These are phyloP conservation scores for Papilio glaucus DNA, from an alignment of 1,140 invertebrate species.

Conservation along the genomic window DNA sequence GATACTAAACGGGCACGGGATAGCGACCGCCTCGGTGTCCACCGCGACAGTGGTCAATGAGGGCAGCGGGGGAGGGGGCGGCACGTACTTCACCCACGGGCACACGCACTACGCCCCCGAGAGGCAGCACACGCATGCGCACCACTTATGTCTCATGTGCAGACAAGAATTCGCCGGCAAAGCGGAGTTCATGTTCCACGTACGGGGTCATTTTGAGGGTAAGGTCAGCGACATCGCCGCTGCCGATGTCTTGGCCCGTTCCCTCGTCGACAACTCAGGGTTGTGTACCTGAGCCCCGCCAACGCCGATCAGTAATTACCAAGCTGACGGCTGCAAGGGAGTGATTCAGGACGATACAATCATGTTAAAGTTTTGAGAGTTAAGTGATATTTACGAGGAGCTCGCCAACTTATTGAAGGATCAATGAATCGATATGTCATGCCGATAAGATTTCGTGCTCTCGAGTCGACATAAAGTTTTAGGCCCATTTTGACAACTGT, in stretches of 20 bases:
- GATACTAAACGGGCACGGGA: slow-evolving; percentile 76
- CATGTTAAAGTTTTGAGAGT: slow-evolving; percentile 73
- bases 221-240: slow-evolving; percentile 85
- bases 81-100: slow-evolving; percentile 72
- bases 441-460: neutral
- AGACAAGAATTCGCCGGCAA: slow-evolving; percentile 87
- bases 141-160: slow-evolving; percentile 87
- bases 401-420: slow-evolving; percentile 43
- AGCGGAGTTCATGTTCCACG: slow-evolving; percentile 88
- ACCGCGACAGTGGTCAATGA: slow-evolving; percentile 76
- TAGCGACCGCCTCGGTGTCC: slow-evolving; percentile 72
- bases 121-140: slow-evolving; percentile 76
- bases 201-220: slow-evolving; percentile 86
- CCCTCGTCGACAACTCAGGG: slow-evolving; percentile 85
- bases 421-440: neutral
- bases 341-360: slow-evolving; percentile 74
- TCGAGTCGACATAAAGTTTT: slow-evolving; percentile 19
- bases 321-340: slow-evolving; percentile 68
- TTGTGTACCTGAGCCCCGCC: slow-evolving; percentile 84
- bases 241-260: slow-evolving; percentile 85
- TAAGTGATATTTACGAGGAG: slow-evolving; percentile 49
- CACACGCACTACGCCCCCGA: slow-evolving; percentile 81
- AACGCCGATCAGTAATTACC: slow-evolving; percentile 66
- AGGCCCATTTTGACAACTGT: slow-evolving; percentile 19
- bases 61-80: slow-evolving; percentile 56